A percentile compares a stretch with the other conserved stretches of the same genome.
Evolutionary conservation across 2,888 invertebrate species (phyloP).

Genomic region (Ophion obscuratus): DNA sequence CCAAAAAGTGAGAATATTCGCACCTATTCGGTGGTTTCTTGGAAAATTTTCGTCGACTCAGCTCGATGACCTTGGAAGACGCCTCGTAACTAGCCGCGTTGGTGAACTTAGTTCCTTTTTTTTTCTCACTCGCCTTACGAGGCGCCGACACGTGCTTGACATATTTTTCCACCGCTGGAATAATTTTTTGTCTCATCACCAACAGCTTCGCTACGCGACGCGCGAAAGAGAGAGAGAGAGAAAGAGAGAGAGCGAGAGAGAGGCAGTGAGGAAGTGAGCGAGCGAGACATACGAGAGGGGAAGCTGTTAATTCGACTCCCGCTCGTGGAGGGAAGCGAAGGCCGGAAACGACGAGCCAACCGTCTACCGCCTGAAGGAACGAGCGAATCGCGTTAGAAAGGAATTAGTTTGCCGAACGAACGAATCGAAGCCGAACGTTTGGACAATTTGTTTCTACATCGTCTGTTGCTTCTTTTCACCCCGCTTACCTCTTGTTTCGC

Average conservation of each 20-base stretch:
- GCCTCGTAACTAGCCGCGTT: neutral
- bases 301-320: slow-evolving; percentile 47
- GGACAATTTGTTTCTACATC: neutral
- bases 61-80: neutral
- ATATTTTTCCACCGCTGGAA: slow-evolving; percentile 43
- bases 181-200: slow-evolving; percentile 24
- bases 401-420: slow-evolving; percentile 48
- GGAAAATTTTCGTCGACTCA: neutral
- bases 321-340: slow-evolving; percentile 46
- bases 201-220: slow-evolving; percentile 2
- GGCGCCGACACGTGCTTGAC: slow-evolving; percentile 55
- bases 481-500: neutral
- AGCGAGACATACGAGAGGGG: slow-evolving; percentile 33
- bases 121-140: slow-evolving; percentile 1
- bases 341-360: slow-evolving; percentile 65
- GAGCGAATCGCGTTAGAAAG: slow-evolving; percentile 41
- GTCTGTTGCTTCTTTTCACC: neutral
- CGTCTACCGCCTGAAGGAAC: slow-evolving; percentile 35
- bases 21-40: neutral
- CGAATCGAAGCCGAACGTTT: slow-evolving; percentile 30
- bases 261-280: slow-evolving; percentile 22
- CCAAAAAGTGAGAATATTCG: neutral
- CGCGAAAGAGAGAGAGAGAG: neutral
- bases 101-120: slow-evolving; percentile 13
- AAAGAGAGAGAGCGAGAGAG: slow-evolving; percentile 21